Conservation (phyloP, 2,113 vertebrate species). For the Sinocyclocheilus maitianheensis region DNA sequence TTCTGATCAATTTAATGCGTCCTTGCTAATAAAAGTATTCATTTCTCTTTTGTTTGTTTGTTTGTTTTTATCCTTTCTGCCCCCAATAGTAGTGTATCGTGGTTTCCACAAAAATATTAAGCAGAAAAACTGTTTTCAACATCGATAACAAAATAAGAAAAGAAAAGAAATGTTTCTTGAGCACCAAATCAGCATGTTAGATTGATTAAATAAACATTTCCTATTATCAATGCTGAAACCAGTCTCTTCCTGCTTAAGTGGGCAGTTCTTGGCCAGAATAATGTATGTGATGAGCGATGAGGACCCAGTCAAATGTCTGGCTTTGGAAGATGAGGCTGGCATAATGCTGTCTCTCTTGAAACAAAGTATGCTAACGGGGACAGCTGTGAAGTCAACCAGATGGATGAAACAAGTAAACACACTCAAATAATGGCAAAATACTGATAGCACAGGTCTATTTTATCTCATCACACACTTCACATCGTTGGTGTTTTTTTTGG, state of each 20-base stretch:
- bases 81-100: not conserved
- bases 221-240: not conserved
- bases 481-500: not conserved
- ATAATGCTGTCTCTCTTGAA: not conserved
- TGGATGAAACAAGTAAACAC: constrained; percentile 22
- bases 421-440: constrained; percentile 11
- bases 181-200: not conserved
- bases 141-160: not conserved
- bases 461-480: constrained; percentile 2
- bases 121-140: not conserved
- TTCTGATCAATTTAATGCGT: no score
- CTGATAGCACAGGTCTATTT: constrained; percentile 14
- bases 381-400: constrained; percentile 18
- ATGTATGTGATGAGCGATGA: not conserved
- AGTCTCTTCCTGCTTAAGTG: not conserved
- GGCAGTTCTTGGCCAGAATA: not conserved
- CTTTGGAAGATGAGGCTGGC: not conserved
- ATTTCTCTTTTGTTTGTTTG: not conserved
- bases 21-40: not conserved
- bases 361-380: constrained; percentile 22
- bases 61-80: not conserved
- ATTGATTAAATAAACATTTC: not conserved
- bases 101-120: not conserved
- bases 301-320: not conserved
- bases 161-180: not conserved